phyloP scores from a whole-genome alignment of 2,888 invertebrate genomes.

The Leucania comma region DNA sequence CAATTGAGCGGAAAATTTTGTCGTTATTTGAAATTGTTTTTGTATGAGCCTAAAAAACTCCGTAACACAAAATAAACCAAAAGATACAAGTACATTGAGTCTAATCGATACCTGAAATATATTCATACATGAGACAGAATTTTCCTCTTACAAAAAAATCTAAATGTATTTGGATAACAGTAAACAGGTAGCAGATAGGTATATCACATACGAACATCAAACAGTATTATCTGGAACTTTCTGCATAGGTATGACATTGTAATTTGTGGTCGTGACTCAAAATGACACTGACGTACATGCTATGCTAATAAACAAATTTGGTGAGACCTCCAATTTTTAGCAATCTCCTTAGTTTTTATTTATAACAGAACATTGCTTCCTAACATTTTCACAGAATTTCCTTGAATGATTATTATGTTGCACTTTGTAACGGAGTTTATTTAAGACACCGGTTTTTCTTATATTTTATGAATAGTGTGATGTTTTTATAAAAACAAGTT shows the following conservation, averaged over 20 bases:
- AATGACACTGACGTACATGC: conserved; percentile 69
- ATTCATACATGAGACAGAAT: not conserved
- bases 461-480: not conserved
- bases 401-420: conserved; percentile 47
- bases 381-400: conserved; percentile 44
- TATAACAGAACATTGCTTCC: conserved; percentile 52
- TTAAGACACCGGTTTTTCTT: conserved; percentile 6
- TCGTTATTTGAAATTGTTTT: not conserved
- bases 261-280: conserved; percentile 69
- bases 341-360: conserved; percentile 45
- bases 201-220: conserved; percentile 35
- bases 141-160: conserved; percentile 11
- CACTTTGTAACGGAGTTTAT: conserved; percentile 31
- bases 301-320: conserved; percentile 74
- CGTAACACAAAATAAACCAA: not conserved
- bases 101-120: not conserved
- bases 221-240: conserved; percentile 63
- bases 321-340: conserved; percentile 61
- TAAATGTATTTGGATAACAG: conserved; percentile 30
- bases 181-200: conserved; percentile 42
- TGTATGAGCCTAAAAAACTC: conserved; percentile 5
- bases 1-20: not conserved
- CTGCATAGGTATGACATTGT: conserved; percentile 58
- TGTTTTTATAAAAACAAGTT: not conserved
- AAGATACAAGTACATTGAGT: not conserved